Evolutionary conservation across 1,140 invertebrate species (phyloP).

Genomic region (Rhagoletis pomonella): DNA sequence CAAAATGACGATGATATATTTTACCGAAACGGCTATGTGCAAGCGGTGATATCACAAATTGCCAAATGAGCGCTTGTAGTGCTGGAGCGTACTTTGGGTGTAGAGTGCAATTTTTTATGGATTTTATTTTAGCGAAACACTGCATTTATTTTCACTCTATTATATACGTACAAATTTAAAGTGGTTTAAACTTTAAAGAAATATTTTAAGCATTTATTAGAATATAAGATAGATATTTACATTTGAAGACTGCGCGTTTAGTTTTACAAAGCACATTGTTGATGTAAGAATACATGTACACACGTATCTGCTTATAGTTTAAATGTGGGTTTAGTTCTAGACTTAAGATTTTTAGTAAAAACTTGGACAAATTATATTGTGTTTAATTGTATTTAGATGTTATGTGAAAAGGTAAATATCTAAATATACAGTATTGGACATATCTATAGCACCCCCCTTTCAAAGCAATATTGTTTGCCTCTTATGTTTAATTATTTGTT

Average conservation of each 20-base stretch:
- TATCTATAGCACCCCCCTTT: no score
- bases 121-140: background rate
- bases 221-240: background rate
- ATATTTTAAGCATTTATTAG: constrained; percentile 28
- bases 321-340: background rate
- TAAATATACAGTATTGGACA: background rate
- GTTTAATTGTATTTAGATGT: background rate
- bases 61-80: no score
- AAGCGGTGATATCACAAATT: background rate
- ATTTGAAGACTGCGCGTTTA: constrained; percentile 4
- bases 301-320: no score
- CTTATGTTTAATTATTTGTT: no score
- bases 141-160: background rate
- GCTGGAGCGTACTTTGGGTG: no score
- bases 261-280: background rate
- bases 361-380: background rate
- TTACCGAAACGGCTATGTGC: constrained; percentile 56
- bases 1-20: constrained; percentile 46
- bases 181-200: background rate
- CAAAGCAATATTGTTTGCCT: no score
- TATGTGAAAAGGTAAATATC: background rate
- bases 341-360: background rate
- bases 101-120: background rate
- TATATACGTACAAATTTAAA: constrained; percentile 1
- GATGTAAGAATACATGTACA: background rate